Conservation (phyloP, 2,797 vertebrate genomes). For the Poliocrania exsul region DNA sequence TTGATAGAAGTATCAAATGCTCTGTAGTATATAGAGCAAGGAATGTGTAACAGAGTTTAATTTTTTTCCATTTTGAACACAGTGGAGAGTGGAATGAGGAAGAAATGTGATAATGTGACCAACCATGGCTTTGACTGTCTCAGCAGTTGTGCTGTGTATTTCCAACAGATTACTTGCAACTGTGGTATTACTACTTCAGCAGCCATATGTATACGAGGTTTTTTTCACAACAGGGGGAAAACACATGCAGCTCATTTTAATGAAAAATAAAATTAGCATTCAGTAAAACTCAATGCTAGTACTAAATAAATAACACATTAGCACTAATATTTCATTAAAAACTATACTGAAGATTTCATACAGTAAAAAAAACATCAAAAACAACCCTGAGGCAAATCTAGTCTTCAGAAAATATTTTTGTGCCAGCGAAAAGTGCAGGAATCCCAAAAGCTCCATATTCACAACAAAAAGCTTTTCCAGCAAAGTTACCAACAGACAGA, state of each 20-base stretch:
- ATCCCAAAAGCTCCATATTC: background rate
- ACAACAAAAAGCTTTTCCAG: background rate
- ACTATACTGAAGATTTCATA: background rate
- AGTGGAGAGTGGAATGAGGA: background rate
- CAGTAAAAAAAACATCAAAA: background rate
- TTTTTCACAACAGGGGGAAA: slow-evolving; percentile 28
- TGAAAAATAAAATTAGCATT: slow-evolving; percentile 19
- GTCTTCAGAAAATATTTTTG: background rate
- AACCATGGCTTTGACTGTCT: background rate
- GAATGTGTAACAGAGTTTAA: background rate
- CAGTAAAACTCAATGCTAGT: background rate
- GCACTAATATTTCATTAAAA: background rate
- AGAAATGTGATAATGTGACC: background rate
- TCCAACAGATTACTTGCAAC: background rate
- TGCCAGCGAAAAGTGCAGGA: background rate
- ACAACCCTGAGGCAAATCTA: background rate
- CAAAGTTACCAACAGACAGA: background rate
- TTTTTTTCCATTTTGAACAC: background rate
- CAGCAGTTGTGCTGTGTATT: background rate
- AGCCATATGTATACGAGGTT: background rate
- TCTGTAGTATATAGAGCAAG: background rate
- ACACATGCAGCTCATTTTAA: background rate
- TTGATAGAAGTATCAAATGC: background rate
- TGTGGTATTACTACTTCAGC: background rate
- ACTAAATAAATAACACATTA: background rate